A percentile compares a stretch with the other conserved stretches of the same genome.
Conservation (phyloP, 2,888 invertebrate genomes). For the Oxytorus armatus region DNA sequence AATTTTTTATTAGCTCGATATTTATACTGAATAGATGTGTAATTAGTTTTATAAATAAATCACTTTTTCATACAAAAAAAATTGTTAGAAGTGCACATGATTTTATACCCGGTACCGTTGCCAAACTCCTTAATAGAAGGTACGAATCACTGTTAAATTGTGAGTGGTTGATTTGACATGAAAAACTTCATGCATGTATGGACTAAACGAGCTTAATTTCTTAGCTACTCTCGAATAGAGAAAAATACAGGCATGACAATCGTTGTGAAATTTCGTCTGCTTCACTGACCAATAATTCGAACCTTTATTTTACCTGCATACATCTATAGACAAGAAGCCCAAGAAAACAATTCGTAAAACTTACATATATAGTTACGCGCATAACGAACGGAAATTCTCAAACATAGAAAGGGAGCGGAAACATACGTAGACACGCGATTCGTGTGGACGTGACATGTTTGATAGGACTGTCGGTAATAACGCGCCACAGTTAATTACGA, state of each 20-base stretch:
- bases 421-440: constrained; percentile 44
- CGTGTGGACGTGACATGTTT: constrained; percentile 64
- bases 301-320: not conserved
- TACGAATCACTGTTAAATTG: too few relatives aligned
- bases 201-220: too few relatives aligned
- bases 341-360: constrained; percentile 79
- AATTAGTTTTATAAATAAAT: too few relatives aligned
- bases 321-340: constrained; percentile 66
- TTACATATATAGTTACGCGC: constrained; percentile 12
- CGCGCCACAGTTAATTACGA: constrained; percentile 79
- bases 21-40: too few relatives aligned
- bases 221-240: too few relatives aligned
- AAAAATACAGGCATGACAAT: not conserved
- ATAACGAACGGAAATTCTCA: constrained; percentile 51
- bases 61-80: too few relatives aligned
- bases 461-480: constrained; percentile 79
- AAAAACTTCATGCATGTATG: too few relatives aligned
- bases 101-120: too few relatives aligned
- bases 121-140: too few relatives aligned
- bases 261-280: not conserved
- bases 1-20: too few relatives aligned
- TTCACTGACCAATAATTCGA: not conserved
- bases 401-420: constrained; percentile 59
- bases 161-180: too few relatives aligned
- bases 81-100: too few relatives aligned